Evolutionary conservation across 2,113 vertebrate species (phyloP).

Genomic region (Hippoglossus stenolepis): DNA sequence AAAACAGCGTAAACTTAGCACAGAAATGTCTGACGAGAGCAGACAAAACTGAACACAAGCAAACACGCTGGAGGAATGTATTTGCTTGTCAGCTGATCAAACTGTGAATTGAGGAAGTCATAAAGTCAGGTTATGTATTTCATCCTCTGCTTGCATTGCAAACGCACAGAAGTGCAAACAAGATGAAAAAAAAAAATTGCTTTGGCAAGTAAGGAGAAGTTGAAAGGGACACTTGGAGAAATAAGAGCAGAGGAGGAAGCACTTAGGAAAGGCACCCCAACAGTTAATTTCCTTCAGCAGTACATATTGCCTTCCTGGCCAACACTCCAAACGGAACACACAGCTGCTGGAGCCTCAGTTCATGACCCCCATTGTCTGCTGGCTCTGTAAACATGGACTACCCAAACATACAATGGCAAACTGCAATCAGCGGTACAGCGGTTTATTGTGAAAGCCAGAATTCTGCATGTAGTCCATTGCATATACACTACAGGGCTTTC

Average conservation of each 20-base stretch:
- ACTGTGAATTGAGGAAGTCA: conserved; percentile 48
- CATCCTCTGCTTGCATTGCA: conserved; percentile 18
- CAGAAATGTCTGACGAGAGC: conserved; percentile 5
- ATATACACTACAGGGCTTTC: conserved; percentile 6
- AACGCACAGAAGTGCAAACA: conserved; percentile 18
- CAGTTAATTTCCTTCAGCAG: conserved; percentile 59
- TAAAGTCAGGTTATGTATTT: conserved; percentile 33
- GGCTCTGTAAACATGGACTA: conserved; percentile 20
- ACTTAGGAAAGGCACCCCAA: conserved; percentile 59
- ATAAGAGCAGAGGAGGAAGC: conserved; percentile 60
- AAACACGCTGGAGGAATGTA: conserved; percentile 33
- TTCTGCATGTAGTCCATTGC: background rate
- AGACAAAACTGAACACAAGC: conserved; percentile 11
- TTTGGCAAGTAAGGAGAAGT: conserved; percentile 43
- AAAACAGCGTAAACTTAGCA: background rate
- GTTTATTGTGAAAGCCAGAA: background rate
- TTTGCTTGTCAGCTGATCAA: conserved; percentile 16
- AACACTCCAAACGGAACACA: conserved; percentile 15
- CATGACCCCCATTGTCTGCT: conserved; percentile 46
- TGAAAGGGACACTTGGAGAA: conserved; percentile 56
- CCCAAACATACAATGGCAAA: conserved; percentile 32
- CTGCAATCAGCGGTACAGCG: background rate
- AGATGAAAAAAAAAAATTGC: conserved; percentile 19
- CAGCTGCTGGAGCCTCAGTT: conserved; percentile 41
- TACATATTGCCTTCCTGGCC: conserved; percentile 50